Percentiles rank a stretch among this genome's conserved stretches.
These are phyloP conservation scores for Talpa occidentalis DNA, from an alignment of 2,113 vertebrate species.

Conservation along the genomic window DNA sequence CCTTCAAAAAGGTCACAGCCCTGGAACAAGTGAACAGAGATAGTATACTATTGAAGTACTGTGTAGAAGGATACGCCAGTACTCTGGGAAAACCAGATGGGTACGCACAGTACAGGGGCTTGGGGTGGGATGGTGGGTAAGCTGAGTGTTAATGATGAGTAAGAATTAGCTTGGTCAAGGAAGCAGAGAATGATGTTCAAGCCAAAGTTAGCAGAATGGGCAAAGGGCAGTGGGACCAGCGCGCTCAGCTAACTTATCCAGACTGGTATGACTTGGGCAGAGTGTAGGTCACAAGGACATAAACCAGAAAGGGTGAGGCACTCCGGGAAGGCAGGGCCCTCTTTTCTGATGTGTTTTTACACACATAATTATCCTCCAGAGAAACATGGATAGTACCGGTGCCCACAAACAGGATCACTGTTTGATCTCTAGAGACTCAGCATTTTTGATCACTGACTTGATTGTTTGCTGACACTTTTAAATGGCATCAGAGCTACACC, in stretches of 20 bases:
- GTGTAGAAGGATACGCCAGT: background rate
- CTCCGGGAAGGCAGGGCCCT: background rate
- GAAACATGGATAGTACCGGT: conserved; percentile 8
- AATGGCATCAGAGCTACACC: conserved; percentile 13
- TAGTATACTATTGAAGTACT: background rate
- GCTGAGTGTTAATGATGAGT: background rate
- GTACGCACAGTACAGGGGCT: background rate
- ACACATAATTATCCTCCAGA: conserved; percentile 39
- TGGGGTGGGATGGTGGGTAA: background rate
- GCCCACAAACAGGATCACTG: conserved; percentile 23
- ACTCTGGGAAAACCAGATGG: conserved; percentile 28
- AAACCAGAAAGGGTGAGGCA: background rate
- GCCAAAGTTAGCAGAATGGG: background rate
- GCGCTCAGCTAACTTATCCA: background rate
- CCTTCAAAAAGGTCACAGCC: conserved; percentile 40
- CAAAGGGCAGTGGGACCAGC: background rate
- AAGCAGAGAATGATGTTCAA: conserved; percentile 1
- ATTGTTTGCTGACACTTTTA: conserved; percentile 60
- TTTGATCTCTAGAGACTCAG: conserved; percentile 65
- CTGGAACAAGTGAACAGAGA: background rate
- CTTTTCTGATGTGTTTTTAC: conserved; percentile 54
- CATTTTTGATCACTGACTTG: conserved; percentile 52
- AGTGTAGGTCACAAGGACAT: background rate
- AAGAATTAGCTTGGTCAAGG: conserved; percentile 15
- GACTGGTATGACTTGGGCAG: too few species aligned